Conservation (phyloP, 1,140 invertebrate genomes). For the Aradophagus sp. region DNA sequence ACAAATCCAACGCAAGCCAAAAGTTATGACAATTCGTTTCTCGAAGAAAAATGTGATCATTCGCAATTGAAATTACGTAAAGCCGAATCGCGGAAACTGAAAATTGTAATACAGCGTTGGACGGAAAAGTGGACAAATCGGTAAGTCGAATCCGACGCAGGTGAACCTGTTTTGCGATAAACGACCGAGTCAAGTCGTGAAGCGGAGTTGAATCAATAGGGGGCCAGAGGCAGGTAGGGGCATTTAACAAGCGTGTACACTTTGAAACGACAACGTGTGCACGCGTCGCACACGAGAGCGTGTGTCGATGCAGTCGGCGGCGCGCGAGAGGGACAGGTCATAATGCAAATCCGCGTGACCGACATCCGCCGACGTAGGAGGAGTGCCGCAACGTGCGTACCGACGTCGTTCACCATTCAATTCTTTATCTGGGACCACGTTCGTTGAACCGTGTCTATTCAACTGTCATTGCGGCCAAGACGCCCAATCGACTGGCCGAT, state of each 20-base stretch:
- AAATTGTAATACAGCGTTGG: too few species aligned
- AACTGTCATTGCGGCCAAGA: conserved; percentile 6
- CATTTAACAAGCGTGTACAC: conserved; percentile 15
- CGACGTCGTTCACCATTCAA: conserved; percentile 55
- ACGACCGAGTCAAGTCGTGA: conserved; percentile 21
- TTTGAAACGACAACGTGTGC: conserved; percentile 4
- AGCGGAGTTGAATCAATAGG: conserved; percentile 40
- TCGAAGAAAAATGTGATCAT: too few species aligned
- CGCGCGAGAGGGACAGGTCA: conserved; percentile 58
- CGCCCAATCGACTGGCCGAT: neutral
- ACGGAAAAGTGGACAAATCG: neutral
- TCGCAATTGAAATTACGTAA: too few species aligned
- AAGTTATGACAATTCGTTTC: too few species aligned
- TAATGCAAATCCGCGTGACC: conserved; percentile 68
- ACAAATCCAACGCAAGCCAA: too few species aligned
- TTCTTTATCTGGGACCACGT: conserved; percentile 62
- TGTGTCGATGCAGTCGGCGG: conserved; percentile 22
- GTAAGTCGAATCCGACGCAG: neutral
- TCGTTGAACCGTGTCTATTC: conserved; percentile 60
- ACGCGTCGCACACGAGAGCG: conserved; percentile 14
- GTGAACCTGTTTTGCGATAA: conserved; percentile 28
- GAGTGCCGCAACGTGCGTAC: conserved; percentile 46
- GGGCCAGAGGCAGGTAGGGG: conserved; percentile 32
- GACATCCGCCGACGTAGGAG: conserved; percentile 44
- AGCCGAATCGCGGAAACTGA: neutral